Evolutionary conservation across 1,140 invertebrate species (phyloP).

Genomic region (Stegodyphus dumicola): DNA sequence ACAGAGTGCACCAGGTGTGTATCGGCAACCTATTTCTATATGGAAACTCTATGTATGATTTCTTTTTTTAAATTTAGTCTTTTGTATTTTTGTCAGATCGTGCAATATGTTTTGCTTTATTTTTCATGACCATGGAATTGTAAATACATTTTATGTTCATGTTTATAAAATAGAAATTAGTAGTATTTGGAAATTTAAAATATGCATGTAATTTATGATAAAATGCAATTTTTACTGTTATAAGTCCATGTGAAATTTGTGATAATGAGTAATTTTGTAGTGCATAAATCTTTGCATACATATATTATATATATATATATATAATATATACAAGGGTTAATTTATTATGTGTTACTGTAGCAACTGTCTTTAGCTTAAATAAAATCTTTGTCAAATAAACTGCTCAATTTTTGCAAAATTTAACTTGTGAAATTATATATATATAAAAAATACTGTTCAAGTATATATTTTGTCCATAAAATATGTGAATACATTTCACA

Average conservation of each 20-base stretch:
- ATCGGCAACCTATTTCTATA: slow-evolving; percentile 64
- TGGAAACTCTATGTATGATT: slow-evolving; percentile 65
- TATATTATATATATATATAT: too few species aligned
- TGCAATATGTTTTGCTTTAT: slow-evolving; percentile 4
- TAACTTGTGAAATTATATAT: too few species aligned
- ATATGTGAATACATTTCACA: too few species aligned
- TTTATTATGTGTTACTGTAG: too few species aligned
- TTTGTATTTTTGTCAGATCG: slow-evolving; percentile 5
- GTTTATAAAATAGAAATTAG: neutral
- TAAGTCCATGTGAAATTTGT: neutral
- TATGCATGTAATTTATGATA: neutral
- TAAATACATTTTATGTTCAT: neutral
- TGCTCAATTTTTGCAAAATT: too few species aligned
- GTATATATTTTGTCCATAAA: too few species aligned
- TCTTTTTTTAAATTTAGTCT: slow-evolving; percentile 17
- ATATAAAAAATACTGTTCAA: too few species aligned
- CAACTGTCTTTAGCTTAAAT: too few species aligned
- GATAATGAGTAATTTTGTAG: neutral
- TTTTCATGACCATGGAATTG: neutral
- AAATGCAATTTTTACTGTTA: neutral
- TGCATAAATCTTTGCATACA: neutral
- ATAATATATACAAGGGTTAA: too few species aligned
- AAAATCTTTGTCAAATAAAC: too few species aligned
- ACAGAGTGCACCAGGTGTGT: slow-evolving; percentile 60
- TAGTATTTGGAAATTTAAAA: neutral